Base-by-base conservation (phyloP, 1,140 invertebrate species). In the Papilio helenus region DNA sequence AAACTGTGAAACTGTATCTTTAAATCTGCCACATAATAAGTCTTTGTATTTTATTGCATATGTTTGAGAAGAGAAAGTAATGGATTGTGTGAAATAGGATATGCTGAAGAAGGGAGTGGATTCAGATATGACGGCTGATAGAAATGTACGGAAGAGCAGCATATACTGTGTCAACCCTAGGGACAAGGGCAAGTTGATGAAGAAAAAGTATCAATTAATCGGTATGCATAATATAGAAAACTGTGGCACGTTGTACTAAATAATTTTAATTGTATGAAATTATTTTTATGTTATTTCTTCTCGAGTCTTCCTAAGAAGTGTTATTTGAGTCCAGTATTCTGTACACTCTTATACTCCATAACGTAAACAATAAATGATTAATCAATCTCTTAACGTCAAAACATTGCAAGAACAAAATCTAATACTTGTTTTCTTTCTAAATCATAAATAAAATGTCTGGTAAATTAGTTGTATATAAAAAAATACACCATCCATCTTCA, bases 1-100 rank as follows among this genome's bases (percentile, higher is more conserved):
- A 61, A 68, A 68, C 18, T 68, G 61, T 68, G 61, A 68, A 68
- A 68, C 61, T 34, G 61, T 68, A 68, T 68, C 61, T 29, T 68
- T 68, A 68, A 68, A 68, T 68, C 61, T 68, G 61, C 61, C 26
- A 68, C 61, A 68, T 68, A 68, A 68, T 68, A 34, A 29, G 26
- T 68, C 61, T 68, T 68, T 68, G 26, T 68, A 68, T 68, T 68
- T 68, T 68, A 68, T 68, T 68, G 61, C 14, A 0, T 1, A 26
- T 29, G 26, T 68, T 68, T 34, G 34, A 68, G n/a, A 58, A 58
- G 34, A 34, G 34, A 34, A 4, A 5, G 5, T 34, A 5, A 34
- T 34, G 5, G 34, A 34, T 34, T 34, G 34, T 34, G 3, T 34
- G 34, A 34, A 34, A 34, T 3, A 34, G 34, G 34, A 34, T 3